Base-by-base conservation (phyloP, 2,113 vertebrate genomes). In the Alexandromys fortis region DNA sequence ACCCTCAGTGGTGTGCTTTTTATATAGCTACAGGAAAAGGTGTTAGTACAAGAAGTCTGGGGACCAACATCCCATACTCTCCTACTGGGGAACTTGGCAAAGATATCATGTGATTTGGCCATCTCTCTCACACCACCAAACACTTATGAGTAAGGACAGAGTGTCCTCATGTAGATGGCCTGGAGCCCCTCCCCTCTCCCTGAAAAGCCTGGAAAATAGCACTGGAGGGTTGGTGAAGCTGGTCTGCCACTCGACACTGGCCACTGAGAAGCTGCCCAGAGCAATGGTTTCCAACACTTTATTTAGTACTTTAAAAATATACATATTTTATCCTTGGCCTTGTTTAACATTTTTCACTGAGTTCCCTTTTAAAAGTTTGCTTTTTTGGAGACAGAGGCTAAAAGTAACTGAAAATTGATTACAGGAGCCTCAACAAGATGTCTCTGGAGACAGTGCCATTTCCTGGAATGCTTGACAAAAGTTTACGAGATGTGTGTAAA, bases 401-500 rank as follows among this genome's bases (percentile, higher is more conserved):
- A 98, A 93, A 81, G 63, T 92, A 97, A 96, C 93, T 96, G 75
- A 94, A 77, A 96, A 86, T 90, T 90, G 90, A 89, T 89, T 97
- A 94, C 81, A 13, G 95, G 97, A 92, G 94, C 81, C 93, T 92
- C 63, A 6, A 68, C 86, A 61, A 95, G 88, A 65, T 42, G 76
- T 94, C 92, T 95, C 94, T 83, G 24, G 93, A 95, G 97, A 97
- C 28, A 2, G 28, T 77, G 49, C 65, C 58, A 88, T 93, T 93
- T 97, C 93, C 96, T 97, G 96, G 96, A 97, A 96, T 95, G 83
- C 72, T 96, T 67, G 52, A 96, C 90, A 14, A 16, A 85, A 81
- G 90, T 97, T 97, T 97, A 97, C 0, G 13, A 95, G 96, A 92
- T 92, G 94, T 95, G 94, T 94, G 90, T 93, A 97, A 97, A 97